Base-by-base conservation (phyloP, 2,888 invertebrate genomes). In the Drosophila eohydei region DNA sequence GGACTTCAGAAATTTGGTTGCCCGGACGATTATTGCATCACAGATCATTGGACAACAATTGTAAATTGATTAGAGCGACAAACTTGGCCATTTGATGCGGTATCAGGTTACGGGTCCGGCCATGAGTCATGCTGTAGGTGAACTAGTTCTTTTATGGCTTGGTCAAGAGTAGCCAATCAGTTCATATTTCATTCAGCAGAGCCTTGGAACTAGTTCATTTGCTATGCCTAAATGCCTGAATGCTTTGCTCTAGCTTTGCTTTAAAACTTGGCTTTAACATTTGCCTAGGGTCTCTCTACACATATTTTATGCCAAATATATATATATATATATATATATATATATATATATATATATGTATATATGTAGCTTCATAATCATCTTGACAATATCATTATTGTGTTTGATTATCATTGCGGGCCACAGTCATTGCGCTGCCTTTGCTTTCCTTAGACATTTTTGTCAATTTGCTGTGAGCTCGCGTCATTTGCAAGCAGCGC, bases 41-140 rank as follows among this genome's bases (percentile, higher is more conserved):
- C 81, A 75, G 82, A 80, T 83, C 82, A 82, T 83, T 82, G 82
- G 69, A 83, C 86, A 83, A 78, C 81, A 83, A 86, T 86, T 83
- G 82, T 61, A 72, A 78, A 81, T 83, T 82, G 83, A 82, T 82
- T 82, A 65, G 70, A 59, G 63, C 60, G 67, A 71, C 70, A 66
- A 73, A 70, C 79, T 56, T 57, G 71, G 40, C 70, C 61, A 77
- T 78, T 77, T 71, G 61, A 34, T 59, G 44, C 26, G 36, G 41
- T 65, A 78, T 78, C 78, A 36, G 9, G 63, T 76, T 69, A 1
- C 52, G 28, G 26, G 21, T 6, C 34, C 0, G 11, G 4, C 8
- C 16, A 36, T 67, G 34, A 67, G 26, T 66, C 55, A 56, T 34
- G 28, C 11, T 6, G 3, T 9, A 30, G 7, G 3, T 16, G 26